phyloP scores from a whole-genome alignment of 2,797 vertebrate genomes.

The Sitta carolinensis region DNA sequence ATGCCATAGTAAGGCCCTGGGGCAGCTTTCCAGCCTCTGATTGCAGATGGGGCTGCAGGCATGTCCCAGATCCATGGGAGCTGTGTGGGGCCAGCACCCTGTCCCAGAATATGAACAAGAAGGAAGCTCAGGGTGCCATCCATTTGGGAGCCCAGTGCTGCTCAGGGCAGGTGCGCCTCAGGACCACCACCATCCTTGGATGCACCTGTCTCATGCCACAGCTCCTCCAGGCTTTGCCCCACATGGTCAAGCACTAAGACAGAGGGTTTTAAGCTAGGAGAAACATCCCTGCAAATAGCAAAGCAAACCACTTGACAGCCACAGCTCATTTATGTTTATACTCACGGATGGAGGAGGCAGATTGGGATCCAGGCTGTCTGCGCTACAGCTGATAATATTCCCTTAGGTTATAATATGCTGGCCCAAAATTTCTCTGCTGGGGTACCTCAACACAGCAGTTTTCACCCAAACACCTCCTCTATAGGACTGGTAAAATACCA shows the following conservation, averaged over 20 bases:
- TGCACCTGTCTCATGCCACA: background rate
- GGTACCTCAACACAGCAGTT: background rate
- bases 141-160: background rate
- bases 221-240: background rate
- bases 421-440: background rate
- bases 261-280: background rate
- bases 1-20: background rate
- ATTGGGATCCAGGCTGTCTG: background rate
- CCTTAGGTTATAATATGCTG: background rate
- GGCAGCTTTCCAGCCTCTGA: background rate
- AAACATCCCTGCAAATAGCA: background rate
- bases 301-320: background rate
- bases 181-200: background rate
- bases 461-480: background rate
- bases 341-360: rapidly evolving
- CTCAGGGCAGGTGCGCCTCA: background rate
- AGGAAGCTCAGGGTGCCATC: background rate
- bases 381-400: background rate
- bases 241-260: background rate
- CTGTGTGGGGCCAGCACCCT: rapidly evolving
- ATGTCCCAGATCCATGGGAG: background rate
- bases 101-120: rapidly evolving
- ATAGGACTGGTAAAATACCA: background rate
- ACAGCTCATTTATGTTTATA: background rate
- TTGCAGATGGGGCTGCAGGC: background rate